These are phyloP conservation scores for Laodelphax striatellus DNA, from an alignment of 1,140 invertebrate genomes.

Conservation along the genomic window DNA sequence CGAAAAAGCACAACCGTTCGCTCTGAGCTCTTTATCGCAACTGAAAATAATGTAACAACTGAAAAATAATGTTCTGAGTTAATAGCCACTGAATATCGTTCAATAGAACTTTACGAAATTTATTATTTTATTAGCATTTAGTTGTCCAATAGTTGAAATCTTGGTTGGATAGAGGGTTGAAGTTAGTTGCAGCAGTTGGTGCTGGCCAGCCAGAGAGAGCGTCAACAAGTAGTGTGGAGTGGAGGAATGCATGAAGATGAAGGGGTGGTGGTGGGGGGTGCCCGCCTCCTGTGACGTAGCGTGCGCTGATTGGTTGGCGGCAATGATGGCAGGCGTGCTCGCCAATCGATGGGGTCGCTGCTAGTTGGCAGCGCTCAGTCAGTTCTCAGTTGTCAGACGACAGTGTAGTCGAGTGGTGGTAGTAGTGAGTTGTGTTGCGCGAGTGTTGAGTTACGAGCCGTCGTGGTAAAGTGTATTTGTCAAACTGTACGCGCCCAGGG, in stretches of 20 bases:
- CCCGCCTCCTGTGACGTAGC: slow-evolving; percentile 17
- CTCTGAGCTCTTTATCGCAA: too few species aligned
- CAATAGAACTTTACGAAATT: too few species aligned
- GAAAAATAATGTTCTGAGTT: too few species aligned
- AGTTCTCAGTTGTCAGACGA: slow-evolving; percentile 5
- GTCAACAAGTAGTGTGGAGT: slow-evolving; percentile 19
- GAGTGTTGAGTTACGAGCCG: not conserved
- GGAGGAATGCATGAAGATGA: not conserved
- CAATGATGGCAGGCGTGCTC: slow-evolving; percentile 22
- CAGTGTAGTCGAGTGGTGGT: not conserved
- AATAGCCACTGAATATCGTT: too few species aligned
- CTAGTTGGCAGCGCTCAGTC: not conserved
- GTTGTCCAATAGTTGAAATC: too few species aligned
- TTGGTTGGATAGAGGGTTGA: too few species aligned
- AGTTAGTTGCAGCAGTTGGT: too few species aligned
- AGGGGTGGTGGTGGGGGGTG: slow-evolving; percentile 2
- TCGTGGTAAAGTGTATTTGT: slow-evolving; percentile 11
- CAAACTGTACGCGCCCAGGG: slow-evolving; percentile 57
- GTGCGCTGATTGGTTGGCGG: slow-evolving; percentile 13
- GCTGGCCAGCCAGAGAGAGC: not conserved
- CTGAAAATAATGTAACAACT: too few species aligned
- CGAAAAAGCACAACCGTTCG: too few species aligned
- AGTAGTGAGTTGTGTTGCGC: not conserved
- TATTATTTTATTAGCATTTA: too few species aligned
- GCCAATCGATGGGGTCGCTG: slow-evolving; percentile 19